Evolutionary conservation across 2,113 vertebrate species (phyloP), one percentile per base, ranked within the genome.

Genomic region (Rhinolophus ferrumequinum): DNA sequence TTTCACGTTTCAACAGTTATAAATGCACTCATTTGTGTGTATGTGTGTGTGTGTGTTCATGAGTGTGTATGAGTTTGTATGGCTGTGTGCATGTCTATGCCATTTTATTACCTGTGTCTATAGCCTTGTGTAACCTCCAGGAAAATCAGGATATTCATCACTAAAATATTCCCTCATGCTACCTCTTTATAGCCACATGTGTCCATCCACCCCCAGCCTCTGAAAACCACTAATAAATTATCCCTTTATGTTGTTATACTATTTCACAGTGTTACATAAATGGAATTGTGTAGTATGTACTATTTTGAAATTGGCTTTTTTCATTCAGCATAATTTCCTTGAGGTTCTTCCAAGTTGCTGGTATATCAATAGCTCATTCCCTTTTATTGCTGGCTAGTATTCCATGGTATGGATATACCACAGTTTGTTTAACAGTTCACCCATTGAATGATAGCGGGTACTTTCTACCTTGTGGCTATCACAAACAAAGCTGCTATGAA

Each of bases 401-500:
- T 90, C 4, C 24, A 7, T 66, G 22, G 24, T 62, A 58, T 80
- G 28, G 12, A 58, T 28, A 0, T 85, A 83, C 21, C 16, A 24
- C 3, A 35, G 8, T 69, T 12, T 67, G 8, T 92, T 81, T 90
- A 87, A 75, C 4, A 13, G 30, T 44, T 95, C 16, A 83, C 2
- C 80, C 47, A 88, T 5, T 60, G 28, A 81, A 84, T 16, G 21
- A 82, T 16, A 89, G 75, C 18, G 11, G 11, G 28, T 52, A 67
- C 56, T 87, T 92, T 88, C 13, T 8, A 87, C 0, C 11, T 90
- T 83, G 66, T 70, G 8, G 11, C 33, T 50, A 12, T 35, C 70
- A 77, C 4, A 92, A 72, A 35, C 76, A 79, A 94, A 92, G 15
- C 73, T 87, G 19, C 38, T 90, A 13, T 73, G 15, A 82, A 88